A percentile compares a stretch with the other conserved stretches of the same genome.
phyloP scores from a whole-genome alignment of 2,888 invertebrate species.

The Suillia variegata region DNA sequence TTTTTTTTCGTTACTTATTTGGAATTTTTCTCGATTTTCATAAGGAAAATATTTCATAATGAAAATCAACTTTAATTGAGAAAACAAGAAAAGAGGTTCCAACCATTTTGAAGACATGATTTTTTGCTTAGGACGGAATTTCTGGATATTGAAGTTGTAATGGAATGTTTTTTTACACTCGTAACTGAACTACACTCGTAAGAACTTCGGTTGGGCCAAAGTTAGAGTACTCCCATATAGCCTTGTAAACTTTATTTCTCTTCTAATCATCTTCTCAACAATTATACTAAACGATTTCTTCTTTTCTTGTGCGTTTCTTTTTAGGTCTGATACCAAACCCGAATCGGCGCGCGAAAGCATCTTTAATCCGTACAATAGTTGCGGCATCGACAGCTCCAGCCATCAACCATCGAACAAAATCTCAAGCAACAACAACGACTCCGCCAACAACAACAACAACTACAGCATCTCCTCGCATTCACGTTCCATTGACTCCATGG shows the following conservation, averaged over 20 bases:
- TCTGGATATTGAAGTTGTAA: neutral
- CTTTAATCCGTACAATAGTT: conserved; percentile 53
- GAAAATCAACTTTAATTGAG: no score
- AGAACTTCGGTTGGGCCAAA: no score
- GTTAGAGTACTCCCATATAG: no score
- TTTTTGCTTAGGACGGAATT: no score
- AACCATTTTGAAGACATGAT: no score
- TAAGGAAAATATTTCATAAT: neutral
- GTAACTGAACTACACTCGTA: no score
- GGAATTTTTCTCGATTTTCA: neutral
- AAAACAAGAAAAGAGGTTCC: no score
- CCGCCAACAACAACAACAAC: conserved; percentile 19
- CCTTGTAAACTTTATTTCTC: no score
- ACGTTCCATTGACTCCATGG: conserved; percentile 40
- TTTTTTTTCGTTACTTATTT: neutral
- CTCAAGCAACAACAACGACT: conserved; percentile 22
- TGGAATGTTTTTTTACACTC: no score
- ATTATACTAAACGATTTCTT: no score
- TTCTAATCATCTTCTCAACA: neutral
- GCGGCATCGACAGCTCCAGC: conserved; percentile 41
- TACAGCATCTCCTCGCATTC: conserved; percentile 22
- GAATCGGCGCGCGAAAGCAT: conserved; percentile 59
- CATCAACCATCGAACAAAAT: conserved; percentile 42
- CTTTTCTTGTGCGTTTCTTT: conserved; percentile 28
- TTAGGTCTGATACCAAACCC: conserved; percentile 51